These are phyloP conservation scores for Diplosoma virens DNA, from an alignment of 23 tunicate genomes.

Conservation along the genomic window DNA sequence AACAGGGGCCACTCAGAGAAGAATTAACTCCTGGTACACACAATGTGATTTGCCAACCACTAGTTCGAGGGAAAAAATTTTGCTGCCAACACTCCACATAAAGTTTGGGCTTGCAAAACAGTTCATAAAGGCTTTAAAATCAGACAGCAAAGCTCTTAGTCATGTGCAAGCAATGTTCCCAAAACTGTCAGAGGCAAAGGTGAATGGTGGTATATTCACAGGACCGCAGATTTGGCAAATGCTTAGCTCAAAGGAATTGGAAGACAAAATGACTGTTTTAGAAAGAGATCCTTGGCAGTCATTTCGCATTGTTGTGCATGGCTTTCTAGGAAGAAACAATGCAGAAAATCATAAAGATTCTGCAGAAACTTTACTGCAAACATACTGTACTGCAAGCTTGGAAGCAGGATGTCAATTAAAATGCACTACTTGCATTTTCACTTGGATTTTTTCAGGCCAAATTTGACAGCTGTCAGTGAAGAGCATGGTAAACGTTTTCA, in stretches of 20 bases:
- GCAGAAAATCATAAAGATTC: slow-evolving; percentile 5
- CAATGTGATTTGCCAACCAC: too few relatives aligned
- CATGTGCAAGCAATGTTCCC: slow-evolving; percentile 24
- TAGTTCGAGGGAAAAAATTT: neutral
- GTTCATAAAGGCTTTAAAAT: slow-evolving; percentile 27
- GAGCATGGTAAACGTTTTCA: slow-evolving; percentile 23
- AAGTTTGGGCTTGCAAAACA: slow-evolving; percentile 14
- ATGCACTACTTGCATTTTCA: slow-evolving; percentile 28
- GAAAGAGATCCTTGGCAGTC: slow-evolving; percentile 24
- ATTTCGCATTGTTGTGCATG: slow-evolving; percentile 15
- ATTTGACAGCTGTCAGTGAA: slow-evolving; percentile 9
- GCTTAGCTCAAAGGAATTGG: slow-evolving; percentile 11
- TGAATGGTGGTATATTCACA: too few relatives aligned
- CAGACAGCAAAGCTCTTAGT: slow-evolving; percentile 19
- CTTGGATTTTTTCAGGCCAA: too few relatives aligned
- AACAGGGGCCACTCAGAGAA: slow-evolving; percentile 30
- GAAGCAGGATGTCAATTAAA: slow-evolving; percentile 27
- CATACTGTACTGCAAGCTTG: slow-evolving; percentile 26
- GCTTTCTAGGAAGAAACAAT: slow-evolving; percentile 22
- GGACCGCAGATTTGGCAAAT: too few relatives aligned
- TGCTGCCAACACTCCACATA: slow-evolving; percentile 21
- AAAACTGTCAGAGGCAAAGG: neutral
- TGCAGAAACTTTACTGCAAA: slow-evolving; percentile 17
- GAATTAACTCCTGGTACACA: slow-evolving; percentile 30
- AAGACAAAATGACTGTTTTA: slow-evolving; percentile 20